phyloP scores from a whole-genome alignment of 1,140 invertebrate genomes.

The Eupristina koningsbergeri region DNA sequence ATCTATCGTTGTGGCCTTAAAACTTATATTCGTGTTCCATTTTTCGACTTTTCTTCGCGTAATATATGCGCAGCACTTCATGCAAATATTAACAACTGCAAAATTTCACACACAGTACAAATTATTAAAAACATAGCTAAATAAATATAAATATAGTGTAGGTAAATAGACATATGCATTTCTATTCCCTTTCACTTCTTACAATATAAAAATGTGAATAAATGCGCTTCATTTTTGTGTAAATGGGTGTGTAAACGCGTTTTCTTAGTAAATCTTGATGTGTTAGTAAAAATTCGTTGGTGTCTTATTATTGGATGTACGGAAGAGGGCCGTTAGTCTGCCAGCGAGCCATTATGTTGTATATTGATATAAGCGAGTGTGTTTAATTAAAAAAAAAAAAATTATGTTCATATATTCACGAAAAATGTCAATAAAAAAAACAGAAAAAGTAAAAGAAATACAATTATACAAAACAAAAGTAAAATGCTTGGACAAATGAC shows the following conservation, averaged over 20 bases:
- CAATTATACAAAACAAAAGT: background rate
- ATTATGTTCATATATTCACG: background rate
- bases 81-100: constrained; percentile 45
- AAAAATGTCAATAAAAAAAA: background rate
- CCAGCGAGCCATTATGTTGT: constrained; percentile 42
- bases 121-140: background rate
- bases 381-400: constrained; percentile 24
- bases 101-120: background rate
- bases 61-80: constrained; percentile 24
- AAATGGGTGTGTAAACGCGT: background rate
- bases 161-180: background rate
- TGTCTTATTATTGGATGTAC: constrained; percentile 38
- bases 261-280: background rate
- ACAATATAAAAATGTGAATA: background rate
- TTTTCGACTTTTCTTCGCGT: background rate
- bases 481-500: background rate
- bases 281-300: background rate
- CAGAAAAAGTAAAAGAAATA: background rate
- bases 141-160: background rate
- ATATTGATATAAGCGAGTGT: constrained; percentile 26
- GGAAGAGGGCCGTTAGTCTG: constrained; percentile 49
- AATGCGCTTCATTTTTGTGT: background rate
- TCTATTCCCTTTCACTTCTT: background rate
- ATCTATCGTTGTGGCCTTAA: background rate
- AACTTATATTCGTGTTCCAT: background rate